Conservation (phyloP, 92 coral and sea anemone species). For the Parazoanthus atlanticus region DNA sequence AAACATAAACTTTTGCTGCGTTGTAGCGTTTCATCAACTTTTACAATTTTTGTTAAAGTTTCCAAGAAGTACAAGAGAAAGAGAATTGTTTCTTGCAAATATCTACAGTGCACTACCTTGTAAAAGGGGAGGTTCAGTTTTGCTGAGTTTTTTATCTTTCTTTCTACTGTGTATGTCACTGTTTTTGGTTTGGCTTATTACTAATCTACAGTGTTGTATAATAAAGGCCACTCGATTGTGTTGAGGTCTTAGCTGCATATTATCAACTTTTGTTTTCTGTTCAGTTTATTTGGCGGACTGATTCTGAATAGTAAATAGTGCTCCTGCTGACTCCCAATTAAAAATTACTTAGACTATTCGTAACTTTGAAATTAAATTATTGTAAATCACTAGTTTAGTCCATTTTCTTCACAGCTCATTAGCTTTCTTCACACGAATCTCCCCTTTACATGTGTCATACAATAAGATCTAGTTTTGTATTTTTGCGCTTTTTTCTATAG, state of each 20-base stretch:
- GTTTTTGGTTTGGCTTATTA: neutral
- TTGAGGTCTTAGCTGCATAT: neutral
- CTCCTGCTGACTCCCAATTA: neutral
- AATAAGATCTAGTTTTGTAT: neutral
- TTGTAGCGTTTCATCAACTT: too few species aligned
- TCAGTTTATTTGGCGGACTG: neutral
- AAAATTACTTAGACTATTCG: neutral
- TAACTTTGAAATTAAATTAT: constrained; percentile 28
- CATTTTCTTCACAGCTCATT: constrained; percentile 17
- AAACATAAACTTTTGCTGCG: too few species aligned
- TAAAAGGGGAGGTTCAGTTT: neutral
- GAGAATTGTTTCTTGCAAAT: neutral
- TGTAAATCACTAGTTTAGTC: neutral
- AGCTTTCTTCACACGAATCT: neutral
- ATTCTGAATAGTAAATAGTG: neutral
- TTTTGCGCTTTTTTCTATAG: neutral
- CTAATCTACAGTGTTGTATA: neutral
- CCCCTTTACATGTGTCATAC: neutral
- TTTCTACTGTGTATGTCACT: neutral
- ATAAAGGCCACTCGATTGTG: neutral
- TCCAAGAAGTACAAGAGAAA: too few species aligned
- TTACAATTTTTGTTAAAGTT: too few species aligned
- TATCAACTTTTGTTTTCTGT: neutral
- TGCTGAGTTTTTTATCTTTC: neutral
- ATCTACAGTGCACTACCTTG: neutral